These are phyloP conservation scores for Penaeus vannamei DNA, from an alignment of 1,140 invertebrate species.

Conservation along the genomic window DNA sequence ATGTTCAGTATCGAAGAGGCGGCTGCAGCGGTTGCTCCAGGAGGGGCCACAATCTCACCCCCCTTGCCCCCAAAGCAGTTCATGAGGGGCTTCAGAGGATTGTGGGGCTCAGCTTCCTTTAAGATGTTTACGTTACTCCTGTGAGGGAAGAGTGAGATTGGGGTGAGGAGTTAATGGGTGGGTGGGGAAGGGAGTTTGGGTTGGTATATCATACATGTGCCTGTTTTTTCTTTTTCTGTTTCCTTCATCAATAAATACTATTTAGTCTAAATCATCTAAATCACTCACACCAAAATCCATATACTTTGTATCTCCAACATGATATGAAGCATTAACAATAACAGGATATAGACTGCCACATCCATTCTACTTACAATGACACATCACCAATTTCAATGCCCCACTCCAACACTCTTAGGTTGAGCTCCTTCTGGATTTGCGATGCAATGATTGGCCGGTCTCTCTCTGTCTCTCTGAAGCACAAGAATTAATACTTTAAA, in stretches of 20 bases:
- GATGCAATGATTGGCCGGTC: conserved; percentile 62
- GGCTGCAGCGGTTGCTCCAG: conserved; percentile 28
- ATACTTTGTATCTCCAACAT: no score
- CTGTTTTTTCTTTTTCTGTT: no score
- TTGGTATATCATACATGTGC: no score
- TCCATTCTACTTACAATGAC: conserved; percentile 55
- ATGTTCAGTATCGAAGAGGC: conserved; percentile 50
- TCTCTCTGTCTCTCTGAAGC: conserved; percentile 64
- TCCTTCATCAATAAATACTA: no score
- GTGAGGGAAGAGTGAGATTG: neutral
- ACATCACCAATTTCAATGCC: conserved; percentile 68
- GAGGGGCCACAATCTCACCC: conserved; percentile 39
- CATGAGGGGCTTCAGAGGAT: conserved; percentile 65
- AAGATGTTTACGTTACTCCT: conserved; percentile 67
- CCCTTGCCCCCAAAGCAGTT: conserved; percentile 53
- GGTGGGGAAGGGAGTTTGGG: no score
- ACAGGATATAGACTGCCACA: no score
- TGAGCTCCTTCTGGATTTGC: conserved; percentile 64
- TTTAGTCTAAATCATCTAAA: no score
- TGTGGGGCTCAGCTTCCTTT: conserved; percentile 66
- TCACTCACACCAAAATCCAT: no score
- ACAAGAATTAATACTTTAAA: neutral
- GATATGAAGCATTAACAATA: no score
- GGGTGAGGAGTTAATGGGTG: no score
- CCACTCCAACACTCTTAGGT: conserved; percentile 65